Evolutionary conservation across 2,888 invertebrate genomes (phyloP), one percentile per base, ranked within the genome.

Genomic region (Luperina testacea): DNA sequence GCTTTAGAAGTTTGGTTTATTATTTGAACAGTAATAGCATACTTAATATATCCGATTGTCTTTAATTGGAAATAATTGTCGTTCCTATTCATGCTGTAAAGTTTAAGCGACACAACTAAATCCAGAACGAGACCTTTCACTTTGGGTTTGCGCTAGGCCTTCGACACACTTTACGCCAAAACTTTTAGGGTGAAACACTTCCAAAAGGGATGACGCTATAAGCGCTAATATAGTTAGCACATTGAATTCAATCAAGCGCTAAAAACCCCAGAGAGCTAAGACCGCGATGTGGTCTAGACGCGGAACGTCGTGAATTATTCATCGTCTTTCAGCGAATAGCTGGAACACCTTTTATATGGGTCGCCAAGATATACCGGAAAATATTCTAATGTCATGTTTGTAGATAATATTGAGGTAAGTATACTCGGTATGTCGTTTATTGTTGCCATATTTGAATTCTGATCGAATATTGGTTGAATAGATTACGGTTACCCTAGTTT

Each of bases 301-400:
- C 45, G 57, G 65, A 76, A 68, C 70, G 70, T 78, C 38, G 79
- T 91, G 90, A 90, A 91, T 92, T 83, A 92, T 91, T 91, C 89
- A 92, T 78, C 76, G 73, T 64, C 71, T 75, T 75, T 80, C 69
- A 69, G 80, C 75, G 68, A 75, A 80, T 80, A 77, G 77, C 72
- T 77, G 71, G 77, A 76, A 74, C 74, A 75, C 70, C 73, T 74
- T 82, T 83, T 79, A 72, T 75, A 72, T 69, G 48, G 27, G 42
- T 57, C 20, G 72, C 67, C 72, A 77, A 80, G 80, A 70, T 59
- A 68, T 84, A 72, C 74, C 38, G 42, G 72, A 61, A 72, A 75
- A 74, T 80, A 85, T 87, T 85, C n/a, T 72, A 87, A 86, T 83
- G 63, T 75, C 68, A 78, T 78, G 53, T 84, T 78, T 72, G 57